phyloP scores from a whole-genome alignment of 2,888 invertebrate species.

The Philereme vetulata region DNA sequence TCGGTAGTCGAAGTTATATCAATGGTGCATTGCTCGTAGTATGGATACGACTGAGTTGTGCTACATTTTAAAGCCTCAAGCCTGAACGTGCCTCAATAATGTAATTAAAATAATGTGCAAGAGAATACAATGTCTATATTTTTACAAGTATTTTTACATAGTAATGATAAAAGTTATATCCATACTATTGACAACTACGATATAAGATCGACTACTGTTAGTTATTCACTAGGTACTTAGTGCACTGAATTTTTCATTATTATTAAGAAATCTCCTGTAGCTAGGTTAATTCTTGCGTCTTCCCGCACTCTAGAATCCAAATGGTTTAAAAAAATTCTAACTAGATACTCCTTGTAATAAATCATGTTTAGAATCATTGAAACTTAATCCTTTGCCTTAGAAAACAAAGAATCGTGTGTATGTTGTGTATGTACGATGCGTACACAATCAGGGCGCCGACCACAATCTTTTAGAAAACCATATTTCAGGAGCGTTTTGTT shows the following conservation, averaged over 20 bases:
- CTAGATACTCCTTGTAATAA: too few species aligned
- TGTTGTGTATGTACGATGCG: too few species aligned
- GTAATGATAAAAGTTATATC: neutral
- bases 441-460: too few species aligned
- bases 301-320: constrained; percentile 37
- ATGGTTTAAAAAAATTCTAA: constrained; percentile 2
- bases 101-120: neutral
- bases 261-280: constrained; percentile 19
- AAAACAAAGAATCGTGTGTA: too few species aligned
- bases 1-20: constrained; percentile 5
- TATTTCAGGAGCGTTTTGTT: too few species aligned
- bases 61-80: constrained; percentile 6
- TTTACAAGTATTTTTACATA: constrained; percentile 9
- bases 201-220: constrained; percentile 9
- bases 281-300: constrained; percentile 37
- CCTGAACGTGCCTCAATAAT: constrained; percentile 4
- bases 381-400: too few species aligned
- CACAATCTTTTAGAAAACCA: too few species aligned
- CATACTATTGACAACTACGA: constrained; percentile 7
- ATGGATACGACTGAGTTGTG: constrained; percentile 3
- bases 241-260: constrained; percentile 29
- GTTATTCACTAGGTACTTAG: constrained; percentile 16
- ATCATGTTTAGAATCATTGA: too few species aligned
- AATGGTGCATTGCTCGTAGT: neutral
- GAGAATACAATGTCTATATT: constrained; percentile 7